Evolutionary conservation across 2,797 vertebrate species (phyloP).

Genomic region (Alcedo atthis): DNA sequence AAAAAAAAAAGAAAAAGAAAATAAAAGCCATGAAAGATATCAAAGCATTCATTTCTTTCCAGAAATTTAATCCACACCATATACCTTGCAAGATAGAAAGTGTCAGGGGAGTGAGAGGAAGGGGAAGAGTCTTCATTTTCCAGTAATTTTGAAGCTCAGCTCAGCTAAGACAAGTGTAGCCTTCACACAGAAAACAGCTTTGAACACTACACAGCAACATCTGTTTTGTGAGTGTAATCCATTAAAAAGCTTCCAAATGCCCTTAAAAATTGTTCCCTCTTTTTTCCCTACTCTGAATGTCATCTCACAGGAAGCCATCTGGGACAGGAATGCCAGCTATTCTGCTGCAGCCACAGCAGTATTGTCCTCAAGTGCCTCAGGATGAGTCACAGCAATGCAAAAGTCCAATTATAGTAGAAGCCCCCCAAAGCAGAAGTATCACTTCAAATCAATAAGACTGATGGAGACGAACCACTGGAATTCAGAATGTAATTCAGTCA

Average conservation of each 20-base stretch:
- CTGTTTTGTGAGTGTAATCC: slow-evolving; percentile 46
- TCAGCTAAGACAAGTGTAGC: slow-evolving; percentile 6
- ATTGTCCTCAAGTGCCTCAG: slow-evolving; percentile 50
- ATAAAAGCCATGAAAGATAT: not conserved
- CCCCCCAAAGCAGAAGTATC: slow-evolving; percentile 44
- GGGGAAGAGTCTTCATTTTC: not conserved
- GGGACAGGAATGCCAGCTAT: slow-evolving; percentile 43
- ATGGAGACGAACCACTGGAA: slow-evolving; percentile 44
- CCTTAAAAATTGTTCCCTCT: slow-evolving; percentile 46
- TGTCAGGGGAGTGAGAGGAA: not conserved
- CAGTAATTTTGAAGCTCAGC: not conserved
- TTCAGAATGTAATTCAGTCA: slow-evolving; percentile 50
- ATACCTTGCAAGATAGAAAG: not conserved
- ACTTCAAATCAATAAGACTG: slow-evolving; percentile 59
- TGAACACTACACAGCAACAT: slow-evolving; percentile 43
- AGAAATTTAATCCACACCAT: not conserved
- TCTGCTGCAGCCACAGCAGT: slow-evolving; percentile 12
- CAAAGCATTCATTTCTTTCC: not conserved
- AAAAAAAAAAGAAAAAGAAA: too few species aligned
- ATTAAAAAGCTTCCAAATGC: slow-evolving; percentile 48
- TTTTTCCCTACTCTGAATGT: slow-evolving; percentile 41
- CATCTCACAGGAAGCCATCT: slow-evolving; percentile 61
- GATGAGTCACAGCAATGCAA: slow-evolving; percentile 52
- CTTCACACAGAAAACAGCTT: slow-evolving; percentile 27
- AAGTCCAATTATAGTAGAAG: slow-evolving; percentile 53